A percentile compares a stretch with the other conserved stretches of the same genome.
These are phyloP conservation scores for Chloroceryle inda DNA, from an alignment of 2,797 vertebrate species.

Conservation along the genomic window DNA sequence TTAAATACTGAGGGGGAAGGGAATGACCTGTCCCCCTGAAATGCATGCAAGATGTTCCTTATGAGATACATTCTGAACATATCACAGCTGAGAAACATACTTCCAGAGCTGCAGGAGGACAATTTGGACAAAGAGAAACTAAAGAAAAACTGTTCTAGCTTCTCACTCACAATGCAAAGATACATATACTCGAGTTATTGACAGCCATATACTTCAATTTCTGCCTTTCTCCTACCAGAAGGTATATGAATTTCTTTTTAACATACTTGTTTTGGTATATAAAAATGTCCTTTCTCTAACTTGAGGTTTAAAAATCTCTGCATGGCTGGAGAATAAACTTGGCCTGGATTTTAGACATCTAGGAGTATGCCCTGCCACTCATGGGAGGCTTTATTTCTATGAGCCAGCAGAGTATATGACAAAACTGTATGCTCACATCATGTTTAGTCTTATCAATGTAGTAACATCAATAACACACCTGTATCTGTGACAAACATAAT, in stretches of 20 bases:
- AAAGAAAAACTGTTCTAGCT: background rate
- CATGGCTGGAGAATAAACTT: background rate
- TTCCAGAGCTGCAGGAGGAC: background rate
- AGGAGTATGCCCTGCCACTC: background rate
- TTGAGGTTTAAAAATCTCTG: background rate
- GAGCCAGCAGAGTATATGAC: background rate
- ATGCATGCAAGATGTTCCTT: constrained; percentile 26
- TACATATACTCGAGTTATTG: background rate
- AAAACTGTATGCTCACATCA: background rate
- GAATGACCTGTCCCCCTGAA: constrained; percentile 41
- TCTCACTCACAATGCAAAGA: background rate
- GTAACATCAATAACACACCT: background rate
- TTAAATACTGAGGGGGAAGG: background rate
- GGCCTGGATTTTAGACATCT: background rate
- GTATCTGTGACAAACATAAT: background rate
- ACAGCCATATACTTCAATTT: background rate
- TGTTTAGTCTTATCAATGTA: background rate
- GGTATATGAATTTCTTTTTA: background rate
- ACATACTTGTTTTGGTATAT: background rate
- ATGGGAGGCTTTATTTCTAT: background rate
- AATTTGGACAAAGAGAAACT: background rate
- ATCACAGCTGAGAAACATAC: constrained; percentile 16
- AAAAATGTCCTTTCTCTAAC: background rate
- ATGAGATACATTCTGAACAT: constrained; percentile 40
- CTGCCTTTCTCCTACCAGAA: background rate